phyloP scores from a whole-genome alignment of 92 coral and sea anemone genomes.

The Metridium senile region DNA sequence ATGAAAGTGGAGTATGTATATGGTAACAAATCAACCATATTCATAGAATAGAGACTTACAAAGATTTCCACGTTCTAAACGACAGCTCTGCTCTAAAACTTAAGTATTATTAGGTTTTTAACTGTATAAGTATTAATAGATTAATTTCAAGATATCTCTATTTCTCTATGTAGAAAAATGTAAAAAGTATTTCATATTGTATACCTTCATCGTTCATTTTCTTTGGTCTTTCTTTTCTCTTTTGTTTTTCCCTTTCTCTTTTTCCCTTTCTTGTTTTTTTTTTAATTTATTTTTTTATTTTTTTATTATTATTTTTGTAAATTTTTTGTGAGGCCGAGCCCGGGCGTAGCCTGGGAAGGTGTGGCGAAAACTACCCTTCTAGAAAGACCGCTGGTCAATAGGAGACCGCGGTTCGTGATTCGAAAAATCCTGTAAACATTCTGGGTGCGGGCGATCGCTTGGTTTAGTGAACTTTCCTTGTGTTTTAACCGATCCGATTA shows the following conservation, averaged over 20 bases:
- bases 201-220: no score
- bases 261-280: background rate
- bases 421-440: conserved; percentile 30
- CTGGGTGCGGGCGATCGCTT: conserved; percentile 34
- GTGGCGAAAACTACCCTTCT: conserved; percentile 25
- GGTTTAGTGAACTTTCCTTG: conserved; percentile 17
- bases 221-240: background rate
- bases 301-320: background rate
- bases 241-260: background rate
- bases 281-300: background rate
- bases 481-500: conserved; percentile 8
- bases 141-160: no score
- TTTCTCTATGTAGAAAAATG: no score
- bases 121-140: no score
- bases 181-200: no score
- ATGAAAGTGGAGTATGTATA: no score
- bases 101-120: no score
- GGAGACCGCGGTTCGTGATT: conserved; percentile 18
- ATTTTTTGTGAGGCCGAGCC: background rate
- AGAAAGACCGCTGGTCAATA: conserved; percentile 12
- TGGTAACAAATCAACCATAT: no score
- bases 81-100: no score
- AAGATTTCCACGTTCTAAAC: no score
- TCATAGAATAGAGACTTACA: no score
- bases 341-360: conserved; percentile 50